Base-by-base conservation (phyloP, 1,140 invertebrate genomes). In the Aphaenogaster rudis region DNA sequence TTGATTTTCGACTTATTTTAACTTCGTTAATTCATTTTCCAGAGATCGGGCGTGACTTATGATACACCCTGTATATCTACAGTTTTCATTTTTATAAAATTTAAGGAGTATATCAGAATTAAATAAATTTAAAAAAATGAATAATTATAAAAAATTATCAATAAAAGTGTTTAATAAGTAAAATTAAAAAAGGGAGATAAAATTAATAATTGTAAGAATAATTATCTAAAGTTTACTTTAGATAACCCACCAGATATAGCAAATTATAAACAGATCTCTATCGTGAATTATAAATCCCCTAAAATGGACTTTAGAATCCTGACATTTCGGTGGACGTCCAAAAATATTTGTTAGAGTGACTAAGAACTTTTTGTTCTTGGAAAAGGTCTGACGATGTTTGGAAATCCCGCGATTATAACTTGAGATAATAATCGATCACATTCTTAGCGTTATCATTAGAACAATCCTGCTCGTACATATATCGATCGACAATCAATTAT, bases 401-500 rank as follows among this genome's bases (percentile, higher is more conserved):
- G 42, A 84, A 76, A 61, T 61, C 0, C 3, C 13, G 7, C n/a
- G n/a, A 74, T n/a, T 72, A 13, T n/a, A 54, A 28, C 13, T 42
- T 57, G n/a, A 39, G 36, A 80, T 52, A 69, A 74, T 28, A 48
- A 59, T 45, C 52, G 54, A 48, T 36, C 2, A 57, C 15, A 48
- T 61, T 72, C 28, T 9, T 74, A 17, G 13, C 42, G 33, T 48
- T 59, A 74, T 72, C 45, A 2, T 74, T 57, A 11, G 13, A 72
- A 61, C 74, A 63, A 84, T 50, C n/a, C 11, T 52, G 7, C 21
- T 3, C 21, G 2, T 45, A 28, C 28, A 28, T 28, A 9, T 28
- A 21, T 8, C 36, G 15, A 81, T 69, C n/a, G 42, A 39, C 17
- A 21, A 84, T 84, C 5, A 74, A 76, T 84, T 84, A 63, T 74